These are phyloP conservation scores for Diadromus collaris DNA, from an alignment of 2,888 invertebrate genomes.

Conservation along the genomic window DNA sequence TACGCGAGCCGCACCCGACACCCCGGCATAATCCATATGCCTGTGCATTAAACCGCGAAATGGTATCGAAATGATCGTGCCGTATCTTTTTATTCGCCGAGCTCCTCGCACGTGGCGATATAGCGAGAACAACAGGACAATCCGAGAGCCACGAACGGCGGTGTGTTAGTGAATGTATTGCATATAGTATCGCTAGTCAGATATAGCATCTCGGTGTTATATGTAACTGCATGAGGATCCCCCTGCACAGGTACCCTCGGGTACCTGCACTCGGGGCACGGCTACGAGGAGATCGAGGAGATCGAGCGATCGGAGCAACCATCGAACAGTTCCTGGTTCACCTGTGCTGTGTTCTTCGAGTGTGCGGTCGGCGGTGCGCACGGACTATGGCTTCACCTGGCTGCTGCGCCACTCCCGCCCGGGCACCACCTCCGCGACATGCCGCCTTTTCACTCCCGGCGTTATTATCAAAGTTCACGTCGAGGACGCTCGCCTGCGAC, in stretches of 20 bases:
- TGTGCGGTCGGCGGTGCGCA: slow-evolving; percentile 24
- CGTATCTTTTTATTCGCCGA: slow-evolving; percentile 1
- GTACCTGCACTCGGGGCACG: slow-evolving; percentile 61
- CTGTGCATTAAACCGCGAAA: slow-evolving; percentile 9
- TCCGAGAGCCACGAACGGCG: slow-evolving; percentile 5
- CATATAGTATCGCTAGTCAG: slow-evolving; percentile 20
- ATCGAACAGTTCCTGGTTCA: slow-evolving; percentile 75
- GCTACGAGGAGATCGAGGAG: slow-evolving; percentile 56
- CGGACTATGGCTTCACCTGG: slow-evolving; percentile 66
- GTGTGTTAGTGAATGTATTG: slow-evolving; percentile 19
- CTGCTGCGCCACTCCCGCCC: slow-evolving; percentile 74
- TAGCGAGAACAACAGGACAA: neutral
- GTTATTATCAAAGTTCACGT: slow-evolving; percentile 78
- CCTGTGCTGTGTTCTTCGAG: slow-evolving; percentile 68
- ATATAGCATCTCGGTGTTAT: slow-evolving; percentile 42
- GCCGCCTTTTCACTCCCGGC: slow-evolving; percentile 75
- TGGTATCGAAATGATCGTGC: slow-evolving; percentile 5
- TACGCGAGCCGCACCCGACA: slow-evolving; percentile 46
- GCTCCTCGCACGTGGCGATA: slow-evolving; percentile 11
- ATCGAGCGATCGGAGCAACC: slow-evolving; percentile 61
- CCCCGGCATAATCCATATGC: neutral
- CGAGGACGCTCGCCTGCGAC: slow-evolving; percentile 70
- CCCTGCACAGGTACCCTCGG: slow-evolving; percentile 39
- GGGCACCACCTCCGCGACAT: slow-evolving; percentile 76
- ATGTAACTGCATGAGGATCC: slow-evolving; percentile 45